These are phyloP conservation scores for Hypotaenidia okinawae DNA, from an alignment of 2,797 vertebrate species.

Conservation along the genomic window DNA sequence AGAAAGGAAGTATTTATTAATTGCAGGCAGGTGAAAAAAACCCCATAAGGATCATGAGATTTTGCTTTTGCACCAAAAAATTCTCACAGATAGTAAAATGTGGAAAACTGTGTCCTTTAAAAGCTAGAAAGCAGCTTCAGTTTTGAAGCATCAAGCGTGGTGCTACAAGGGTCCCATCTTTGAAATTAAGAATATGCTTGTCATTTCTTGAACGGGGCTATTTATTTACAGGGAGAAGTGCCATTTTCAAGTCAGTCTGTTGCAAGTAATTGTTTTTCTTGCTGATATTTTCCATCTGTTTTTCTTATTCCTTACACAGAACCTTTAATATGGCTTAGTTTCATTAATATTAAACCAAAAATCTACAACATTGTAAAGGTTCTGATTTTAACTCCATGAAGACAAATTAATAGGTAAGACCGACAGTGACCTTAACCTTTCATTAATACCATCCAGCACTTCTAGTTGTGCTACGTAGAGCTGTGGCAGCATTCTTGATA, in stretches of 20 bases:
- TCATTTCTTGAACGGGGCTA: not conserved
- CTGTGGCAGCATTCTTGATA: not conserved
- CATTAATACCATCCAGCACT: not conserved
- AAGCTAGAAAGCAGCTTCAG: not conserved
- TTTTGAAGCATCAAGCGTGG: not conserved
- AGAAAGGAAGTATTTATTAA: not conserved
- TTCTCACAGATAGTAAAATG: not conserved
- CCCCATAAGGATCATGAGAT: not conserved
- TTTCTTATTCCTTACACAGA: not conserved
- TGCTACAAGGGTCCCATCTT: not conserved
- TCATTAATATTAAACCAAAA: not conserved
- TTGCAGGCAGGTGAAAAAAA: not conserved
- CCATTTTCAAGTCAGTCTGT: not conserved
- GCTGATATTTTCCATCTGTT: not conserved
- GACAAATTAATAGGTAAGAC: not conserved
- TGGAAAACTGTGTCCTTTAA: not conserved
- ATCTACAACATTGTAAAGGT: not conserved
- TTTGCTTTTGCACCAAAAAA: not conserved
- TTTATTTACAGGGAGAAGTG: not conserved
- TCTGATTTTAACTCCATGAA: slow-evolving; percentile 1
- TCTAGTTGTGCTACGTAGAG: not conserved
- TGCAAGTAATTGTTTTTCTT: not conserved
- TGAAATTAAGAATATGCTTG: not conserved
- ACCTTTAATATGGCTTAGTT: not conserved
- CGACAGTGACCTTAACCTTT: not conserved